Base-by-base conservation (phyloP, 1,140 invertebrate species). In the Charaxes varanes region DNA sequence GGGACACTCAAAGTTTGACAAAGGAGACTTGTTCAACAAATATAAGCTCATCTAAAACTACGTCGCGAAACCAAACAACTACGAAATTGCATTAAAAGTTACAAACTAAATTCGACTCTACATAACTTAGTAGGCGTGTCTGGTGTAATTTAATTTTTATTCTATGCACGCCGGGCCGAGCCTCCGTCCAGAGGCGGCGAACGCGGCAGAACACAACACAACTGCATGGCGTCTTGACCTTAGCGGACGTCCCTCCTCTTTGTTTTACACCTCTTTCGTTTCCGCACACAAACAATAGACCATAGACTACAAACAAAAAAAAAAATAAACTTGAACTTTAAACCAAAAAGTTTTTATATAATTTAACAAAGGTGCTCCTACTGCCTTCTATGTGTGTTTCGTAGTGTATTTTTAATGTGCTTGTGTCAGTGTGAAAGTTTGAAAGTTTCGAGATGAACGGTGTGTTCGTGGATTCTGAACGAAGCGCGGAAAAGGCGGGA, bases 201-300 rank as follows among this genome's bases (percentile, higher is more conserved):
- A 14, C 21, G n/a, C 38, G 34, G 35, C 54, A 51, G 42, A 45
- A 23, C 21, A 22, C 32, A 38, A 53, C 50, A 61, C 33, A 46
- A 57, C 51, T 46, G 53, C 57, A 57, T 53, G 45, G 53, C 34
- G 58, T 44, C 45, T 54, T 57, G 48, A 52, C 47, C 37, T 21
- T 35, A 45, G 31, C 42, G 36, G 50, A 52, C 53, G 53, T 57
- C 34, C 21, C 35, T 31, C 17, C 38, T 41, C 45, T 47, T 27
- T 31, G 11, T 31, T 31, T 31, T 31, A 17, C 12, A 30, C 27
- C 33, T 26, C 33, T 60, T 55, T 45, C 28, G 27, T 50, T 47
- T 37, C 34, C 17, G 2, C 11, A 30, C 15, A 26, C 14, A 17
- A 30, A 32, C 28, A 38, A 32, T 32, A 41, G 28, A 4, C 12